phyloP scores from a whole-genome alignment of 2,113 vertebrate genomes.

The Eupsittula cactorum region DNA sequence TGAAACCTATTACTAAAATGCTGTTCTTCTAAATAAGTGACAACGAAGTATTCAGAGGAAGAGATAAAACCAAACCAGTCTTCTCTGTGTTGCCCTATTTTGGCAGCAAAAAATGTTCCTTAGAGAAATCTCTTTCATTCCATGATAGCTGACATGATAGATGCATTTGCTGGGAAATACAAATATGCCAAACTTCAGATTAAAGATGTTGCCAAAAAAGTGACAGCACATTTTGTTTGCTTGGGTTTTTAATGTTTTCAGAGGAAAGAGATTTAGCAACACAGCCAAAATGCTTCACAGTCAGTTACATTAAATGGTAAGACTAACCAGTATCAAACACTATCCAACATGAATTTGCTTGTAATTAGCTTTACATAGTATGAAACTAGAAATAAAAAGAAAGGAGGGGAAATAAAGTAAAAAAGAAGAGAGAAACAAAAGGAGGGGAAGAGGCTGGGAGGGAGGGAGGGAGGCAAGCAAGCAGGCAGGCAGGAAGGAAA shows the following conservation, averaged over 20 bases:
- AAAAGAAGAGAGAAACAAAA: neutral
- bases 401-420: neutral
- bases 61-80: neutral
- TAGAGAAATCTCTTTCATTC: neutral
- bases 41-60: neutral
- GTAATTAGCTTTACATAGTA: neutral
- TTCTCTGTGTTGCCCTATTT: neutral
- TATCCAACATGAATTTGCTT: neutral
- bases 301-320: neutral
- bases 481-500: neutral
- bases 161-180: neutral
- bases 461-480: neutral
- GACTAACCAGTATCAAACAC: neutral
- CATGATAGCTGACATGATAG: neutral
- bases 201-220: neutral
- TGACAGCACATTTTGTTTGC: neutral
- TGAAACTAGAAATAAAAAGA: neutral
- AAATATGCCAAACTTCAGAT: neutral
- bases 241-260: neutral
- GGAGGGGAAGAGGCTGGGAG: neutral
- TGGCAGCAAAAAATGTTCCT: neutral
- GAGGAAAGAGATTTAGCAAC: neutral
- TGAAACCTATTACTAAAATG: neutral
- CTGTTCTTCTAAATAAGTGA: neutral
- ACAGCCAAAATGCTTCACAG: neutral